Evolutionary conservation across 1,140 invertebrate genomes (phyloP), one percentile per base, ranked within the genome.

Genomic region (Drosophila oshimai): DNA sequence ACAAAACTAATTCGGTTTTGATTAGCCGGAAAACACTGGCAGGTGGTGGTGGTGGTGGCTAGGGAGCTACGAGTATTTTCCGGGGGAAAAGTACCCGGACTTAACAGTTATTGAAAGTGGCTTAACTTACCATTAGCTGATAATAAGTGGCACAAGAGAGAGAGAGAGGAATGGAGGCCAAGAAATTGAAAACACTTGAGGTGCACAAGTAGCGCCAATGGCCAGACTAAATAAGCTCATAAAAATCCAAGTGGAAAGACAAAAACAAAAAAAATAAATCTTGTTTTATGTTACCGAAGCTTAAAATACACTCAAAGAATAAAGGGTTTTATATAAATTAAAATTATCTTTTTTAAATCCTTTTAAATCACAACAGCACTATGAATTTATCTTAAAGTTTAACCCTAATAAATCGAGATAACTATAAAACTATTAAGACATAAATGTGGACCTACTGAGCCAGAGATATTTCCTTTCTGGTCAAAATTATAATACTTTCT

Each of bases 1-100:
- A 62, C 39, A 86, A 71, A 84, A 79, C 75, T 79, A 84, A 84
- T 84, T 84, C 78, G 65, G 57, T 64, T 87, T 84, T 87, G 75
- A 83, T 83, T 74, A 74, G 80, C 70, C 60, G 18, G 39, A 37
- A 61, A 60, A 65, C 58, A 50, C 46, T 49, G 22, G 28, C 28
- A 29, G 20, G 18, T 33, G 15, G 18, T 28, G 26, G n/a, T n/a
- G 22, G 22, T 13, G 18, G n/a, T 45, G 17, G 42, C n/a, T n/a
- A n/a, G 3, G 6, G 26, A 31, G 2, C 10, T 9, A 10, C n/a
- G n/a, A n/a, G n/a, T 17, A 22, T 22, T 29, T 20, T 17, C 51
- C 17, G 4, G 0, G 29, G 47, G 31, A 5, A 13, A 26, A 49
- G 18, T 29, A 24, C 50, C n/a, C 10, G 18, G 24, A 44, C 41